phyloP scores from a whole-genome alignment of 2,113 vertebrate genomes.

The Zapus hudsonius region DNA sequence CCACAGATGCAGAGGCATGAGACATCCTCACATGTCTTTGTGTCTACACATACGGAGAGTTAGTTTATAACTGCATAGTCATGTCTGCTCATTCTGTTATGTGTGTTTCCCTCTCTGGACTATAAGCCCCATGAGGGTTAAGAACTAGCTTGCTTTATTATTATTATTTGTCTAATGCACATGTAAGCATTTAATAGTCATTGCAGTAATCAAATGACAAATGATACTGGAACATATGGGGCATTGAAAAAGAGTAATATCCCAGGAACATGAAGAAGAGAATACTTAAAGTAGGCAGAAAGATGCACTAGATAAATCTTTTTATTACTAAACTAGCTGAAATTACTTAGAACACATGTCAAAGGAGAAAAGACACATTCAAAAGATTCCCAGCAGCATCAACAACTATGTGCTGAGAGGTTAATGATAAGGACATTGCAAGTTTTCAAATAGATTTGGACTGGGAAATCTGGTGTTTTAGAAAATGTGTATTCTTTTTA shows the following conservation, averaged over 20 bases:
- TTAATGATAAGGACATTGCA: not conserved
- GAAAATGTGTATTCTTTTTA: conserved; percentile 31
- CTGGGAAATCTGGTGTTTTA: conserved; percentile 3
- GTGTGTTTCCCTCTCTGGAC: not conserved
- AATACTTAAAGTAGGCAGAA: not conserved
- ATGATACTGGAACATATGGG: not conserved
- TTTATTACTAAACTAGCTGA: not conserved
- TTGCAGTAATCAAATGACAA: not conserved
- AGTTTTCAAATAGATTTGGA: too few species aligned
- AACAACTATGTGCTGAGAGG: too few species aligned
- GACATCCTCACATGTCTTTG: not conserved
- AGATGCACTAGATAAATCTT: not conserved
- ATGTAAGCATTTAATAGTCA: not conserved
- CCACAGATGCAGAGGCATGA: not conserved
- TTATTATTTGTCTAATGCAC: not conserved
- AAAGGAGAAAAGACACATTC: not conserved
- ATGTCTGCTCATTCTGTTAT: not conserved
- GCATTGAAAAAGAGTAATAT: not conserved
- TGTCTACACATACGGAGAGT: not conserved
- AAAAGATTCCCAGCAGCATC: not conserved
- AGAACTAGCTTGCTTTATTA: not conserved
- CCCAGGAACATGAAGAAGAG: not conserved
- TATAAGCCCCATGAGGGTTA: not conserved
- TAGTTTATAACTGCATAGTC: not conserved
- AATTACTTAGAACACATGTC: not conserved